phyloP scores from a whole-genome alignment of 2,797 vertebrate genomes.

The Tapera naevia region DNA sequence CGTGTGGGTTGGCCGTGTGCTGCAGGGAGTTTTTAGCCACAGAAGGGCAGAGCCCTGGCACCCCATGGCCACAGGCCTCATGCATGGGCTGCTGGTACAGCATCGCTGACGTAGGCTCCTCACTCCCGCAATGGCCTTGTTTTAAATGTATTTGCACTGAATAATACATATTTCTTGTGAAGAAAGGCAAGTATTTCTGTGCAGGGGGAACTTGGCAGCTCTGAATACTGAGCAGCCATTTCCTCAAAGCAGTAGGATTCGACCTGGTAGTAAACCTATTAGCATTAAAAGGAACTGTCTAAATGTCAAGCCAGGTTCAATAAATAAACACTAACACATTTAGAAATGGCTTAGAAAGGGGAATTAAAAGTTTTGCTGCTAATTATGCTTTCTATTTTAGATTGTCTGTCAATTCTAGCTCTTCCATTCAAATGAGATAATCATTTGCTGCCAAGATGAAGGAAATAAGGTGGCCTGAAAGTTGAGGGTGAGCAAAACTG shows the following conservation, averaged over 20 bases:
- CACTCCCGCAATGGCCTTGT: neutral
- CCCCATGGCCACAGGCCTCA: rapidly evolving
- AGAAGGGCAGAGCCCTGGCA: neutral
- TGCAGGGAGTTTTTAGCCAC: neutral
- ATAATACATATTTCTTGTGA: neutral
- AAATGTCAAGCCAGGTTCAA: constrained; percentile 1
- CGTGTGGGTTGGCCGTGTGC: rapidly evolving
- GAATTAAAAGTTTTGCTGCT: constrained; percentile 46
- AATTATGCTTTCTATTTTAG: constrained; percentile 43
- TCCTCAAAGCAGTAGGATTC: neutral
- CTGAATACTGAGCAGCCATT: neutral
- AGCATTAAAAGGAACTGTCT: constrained; percentile 28
- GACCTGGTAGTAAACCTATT: constrained; percentile 24
- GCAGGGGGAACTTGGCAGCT: neutral
- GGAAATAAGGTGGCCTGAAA: neutral
- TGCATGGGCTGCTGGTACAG: neutral
- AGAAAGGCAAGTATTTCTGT: neutral
- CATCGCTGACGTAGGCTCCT: neutral
- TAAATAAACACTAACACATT: constrained; percentile 22
- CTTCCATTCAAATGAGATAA: constrained; percentile 23
- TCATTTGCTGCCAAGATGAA: neutral
- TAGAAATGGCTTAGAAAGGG: constrained; percentile 2
- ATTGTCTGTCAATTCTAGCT: constrained; percentile 8
- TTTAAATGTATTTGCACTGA: neutral
- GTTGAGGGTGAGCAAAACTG: neutral